Conservation (phyloP, 2,888 invertebrate genomes). For the Cheilosia vernalis region DNA sequence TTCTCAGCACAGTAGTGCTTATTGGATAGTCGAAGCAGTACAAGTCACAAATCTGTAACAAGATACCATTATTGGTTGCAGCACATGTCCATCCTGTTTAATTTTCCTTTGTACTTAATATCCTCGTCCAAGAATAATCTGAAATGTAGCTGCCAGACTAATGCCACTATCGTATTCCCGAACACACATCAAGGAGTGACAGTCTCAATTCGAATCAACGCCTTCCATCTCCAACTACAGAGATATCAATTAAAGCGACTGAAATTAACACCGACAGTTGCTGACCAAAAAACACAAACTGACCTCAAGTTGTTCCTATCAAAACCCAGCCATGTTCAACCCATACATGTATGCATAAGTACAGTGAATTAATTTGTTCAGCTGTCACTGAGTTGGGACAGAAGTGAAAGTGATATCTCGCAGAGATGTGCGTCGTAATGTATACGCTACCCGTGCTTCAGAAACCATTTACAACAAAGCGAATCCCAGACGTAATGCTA, state of each 20-base stretch:
- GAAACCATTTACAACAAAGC: constrained; percentile 49
- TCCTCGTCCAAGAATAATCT: no score
- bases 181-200: not conserved
- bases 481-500: constrained; percentile 34
- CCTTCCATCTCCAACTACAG: not conserved
- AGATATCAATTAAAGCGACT: not conserved
- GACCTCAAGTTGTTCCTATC: not conserved
- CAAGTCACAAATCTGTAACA: no score
- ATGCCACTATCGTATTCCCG: not conserved
- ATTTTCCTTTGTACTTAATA: no score
- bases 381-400: constrained; percentile 39
- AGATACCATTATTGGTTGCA: no score
- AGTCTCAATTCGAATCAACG: not conserved
- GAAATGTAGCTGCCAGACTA: no score
- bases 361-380: constrained; percentile 47
- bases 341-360: constrained; percentile 2
- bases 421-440: constrained; percentile 20
- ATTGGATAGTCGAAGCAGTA: no score
- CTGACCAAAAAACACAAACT: not conserved
- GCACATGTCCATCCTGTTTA: no score
- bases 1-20: no score
- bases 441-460: constrained; percentile 30
- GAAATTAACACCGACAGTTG: constrained; percentile 11
- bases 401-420: constrained; percentile 43
- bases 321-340: not conserved